These are phyloP conservation scores for Pollenia amentaria DNA, from an alignment of 2,888 invertebrate genomes.

Conservation along the genomic window DNA sequence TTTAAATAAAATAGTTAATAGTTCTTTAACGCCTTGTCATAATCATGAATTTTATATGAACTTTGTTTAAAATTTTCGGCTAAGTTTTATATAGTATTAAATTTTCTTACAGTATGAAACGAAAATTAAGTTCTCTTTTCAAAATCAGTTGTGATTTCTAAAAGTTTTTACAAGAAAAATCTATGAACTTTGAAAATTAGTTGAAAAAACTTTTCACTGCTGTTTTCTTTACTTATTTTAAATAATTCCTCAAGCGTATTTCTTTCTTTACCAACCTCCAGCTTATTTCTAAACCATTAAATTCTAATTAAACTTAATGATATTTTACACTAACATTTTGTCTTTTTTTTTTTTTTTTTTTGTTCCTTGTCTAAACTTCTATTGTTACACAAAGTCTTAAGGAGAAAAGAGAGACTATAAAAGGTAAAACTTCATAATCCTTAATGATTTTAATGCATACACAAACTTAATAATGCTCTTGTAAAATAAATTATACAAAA, in stretches of 20 bases:
- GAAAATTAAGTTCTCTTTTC: too few relatives aligned
- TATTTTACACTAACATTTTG: constrained; percentile 34
- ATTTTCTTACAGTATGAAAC: too few relatives aligned
- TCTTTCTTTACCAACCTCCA: neutral
- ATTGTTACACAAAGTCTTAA: constrained; percentile 31
- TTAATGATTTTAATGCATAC: constrained; percentile 34
- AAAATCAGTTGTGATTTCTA: too few relatives aligned
- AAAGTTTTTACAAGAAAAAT: too few relatives aligned
- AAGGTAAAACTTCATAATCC: constrained; percentile 42
- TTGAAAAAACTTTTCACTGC: too few relatives aligned
- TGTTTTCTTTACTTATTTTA: neutral
- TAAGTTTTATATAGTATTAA: too few relatives aligned
- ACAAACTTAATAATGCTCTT: constrained; percentile 16
- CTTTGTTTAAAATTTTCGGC: too few relatives aligned
- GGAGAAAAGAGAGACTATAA: neutral
- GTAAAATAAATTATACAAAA: constrained; percentile 14
- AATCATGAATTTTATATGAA: too few relatives aligned
- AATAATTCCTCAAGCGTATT: neutral
- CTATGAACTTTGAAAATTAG: too few relatives aligned
- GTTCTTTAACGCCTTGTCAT: too few relatives aligned
- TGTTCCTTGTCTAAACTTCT: constrained; percentile 26
- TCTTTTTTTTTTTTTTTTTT: neutral
- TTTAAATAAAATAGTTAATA: too few relatives aligned
- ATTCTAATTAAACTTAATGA: constrained; percentile 63
- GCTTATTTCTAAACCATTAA: constrained; percentile 48